phyloP scores from a whole-genome alignment of 2,888 invertebrate species.

The Yponomeuta malinellus region DNA sequence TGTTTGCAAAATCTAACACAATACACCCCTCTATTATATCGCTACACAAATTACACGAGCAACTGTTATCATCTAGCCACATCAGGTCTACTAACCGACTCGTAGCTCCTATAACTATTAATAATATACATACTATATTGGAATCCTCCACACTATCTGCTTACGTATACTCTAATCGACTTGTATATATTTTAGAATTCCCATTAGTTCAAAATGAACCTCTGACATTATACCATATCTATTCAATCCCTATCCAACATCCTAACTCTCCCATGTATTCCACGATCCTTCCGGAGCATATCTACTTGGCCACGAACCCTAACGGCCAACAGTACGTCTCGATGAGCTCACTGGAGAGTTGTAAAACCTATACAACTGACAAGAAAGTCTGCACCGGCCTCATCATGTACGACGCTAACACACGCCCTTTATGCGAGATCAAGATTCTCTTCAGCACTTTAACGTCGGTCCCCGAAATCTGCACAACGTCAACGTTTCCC shows the following conservation, averaged over 20 bases:
- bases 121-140: background rate
- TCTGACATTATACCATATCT: slow-evolving; percentile 16
- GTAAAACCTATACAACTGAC: slow-evolving; percentile 5
- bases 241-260: slow-evolving; percentile 16
- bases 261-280: slow-evolving; percentile 15
- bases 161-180: slow-evolving; percentile 2
- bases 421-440: slow-evolving; percentile 13
- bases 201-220: background rate
- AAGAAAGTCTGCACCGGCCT: slow-evolving; percentile 11
- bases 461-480: background rate
- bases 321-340: slow-evolving; percentile 16
- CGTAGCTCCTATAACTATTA: background rate
- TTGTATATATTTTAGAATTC: background rate
- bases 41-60: background rate
- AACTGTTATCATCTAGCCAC: slow-evolving; percentile 2
- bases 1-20: slow-evolving; percentile 10
- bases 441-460: slow-evolving; percentile 6
- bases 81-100: background rate
- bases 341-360: slow-evolving; percentile 12
- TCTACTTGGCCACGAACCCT: slow-evolving; percentile 14
- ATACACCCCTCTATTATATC: slow-evolving; percentile 9
- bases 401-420: slow-evolving; percentile 8
- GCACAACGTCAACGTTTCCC: slow-evolving; percentile 13
- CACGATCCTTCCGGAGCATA: slow-evolving; percentile 18
- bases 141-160: slow-evolving; percentile 1